Evolutionary conservation across 2,888 invertebrate species (phyloP), one percentile per base, ranked within the genome.

Genomic region (Cartodere bifasciata): DNA sequence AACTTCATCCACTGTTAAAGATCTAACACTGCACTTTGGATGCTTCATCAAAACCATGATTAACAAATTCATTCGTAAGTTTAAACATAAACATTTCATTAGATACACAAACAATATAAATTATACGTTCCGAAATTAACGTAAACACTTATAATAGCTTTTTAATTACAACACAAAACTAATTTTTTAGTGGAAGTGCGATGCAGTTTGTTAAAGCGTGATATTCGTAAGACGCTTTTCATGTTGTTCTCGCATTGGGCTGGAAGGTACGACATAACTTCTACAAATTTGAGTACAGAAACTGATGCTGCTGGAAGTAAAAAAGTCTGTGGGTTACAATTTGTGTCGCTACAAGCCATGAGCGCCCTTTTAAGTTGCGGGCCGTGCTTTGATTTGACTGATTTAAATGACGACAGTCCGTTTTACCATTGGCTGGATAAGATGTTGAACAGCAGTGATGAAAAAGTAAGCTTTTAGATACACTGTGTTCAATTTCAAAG

Each of bases 341-440:
- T 64, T 21, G 63, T 64, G 4, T 62, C 66, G 2, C 49, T 68
- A 30, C 70, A 91, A 67, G 95, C 97, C 2, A 94, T 97, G 87
- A 90, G 92, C 38, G 86, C 92, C 6, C 67, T 98, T 14, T 70
- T 97, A 2, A 92, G 92, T 54, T 95, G 95, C 56, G 98, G 98
- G 0, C 83, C 92, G 0, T 87, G 91, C 47, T 97, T 95, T 58
- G 87, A 94, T 48, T 72, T 81, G 1, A 70, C 72, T 27, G 81
- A 82, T 15, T 63, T 88, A 17, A 77, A 81, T 5, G 94, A 94
- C 53, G 95, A 95, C 50, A 92, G 92, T 26, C 75, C 84, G 3
- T 75, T 91, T 45, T 97, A 94, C 57, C 76, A 84, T 32, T 97
- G 95, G 95, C 68, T 98, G 32, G 87, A 91, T 60, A 75, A 83